Percentiles rank a stretch among this genome's conserved stretches.
Conservation (phyloP, 2,888 invertebrate species). For the Mythimna loreyi region DNA sequence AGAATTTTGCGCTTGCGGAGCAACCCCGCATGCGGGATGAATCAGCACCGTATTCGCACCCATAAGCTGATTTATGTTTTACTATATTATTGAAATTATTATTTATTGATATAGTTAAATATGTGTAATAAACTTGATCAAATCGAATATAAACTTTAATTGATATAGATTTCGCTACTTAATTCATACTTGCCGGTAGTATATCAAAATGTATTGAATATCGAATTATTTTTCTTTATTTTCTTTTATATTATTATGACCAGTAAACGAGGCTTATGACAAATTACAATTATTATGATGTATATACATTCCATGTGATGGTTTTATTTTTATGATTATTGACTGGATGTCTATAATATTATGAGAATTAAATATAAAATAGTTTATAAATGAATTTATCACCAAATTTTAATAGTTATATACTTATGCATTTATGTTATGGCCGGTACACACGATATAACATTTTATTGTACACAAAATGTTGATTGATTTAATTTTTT, state of each 20-base stretch:
- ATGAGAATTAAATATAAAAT: conserved; percentile 37
- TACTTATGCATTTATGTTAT: conserved; percentile 33
- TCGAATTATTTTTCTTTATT: not conserved
- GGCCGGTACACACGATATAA: conserved; percentile 15
- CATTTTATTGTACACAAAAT: not conserved
- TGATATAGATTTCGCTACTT: not conserved
- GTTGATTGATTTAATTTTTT: too few species aligned
- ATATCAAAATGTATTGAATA: conserved; percentile 2
- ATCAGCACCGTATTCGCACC: too few species aligned
- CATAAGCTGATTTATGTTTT: not conserved
- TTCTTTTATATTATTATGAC: conserved; percentile 30
- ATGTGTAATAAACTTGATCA: conserved; percentile 12
- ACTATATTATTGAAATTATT: not conserved
- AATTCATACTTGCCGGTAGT: not conserved
- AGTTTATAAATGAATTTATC: conserved; percentile 39
- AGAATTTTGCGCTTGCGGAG: too few species aligned
- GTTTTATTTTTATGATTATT: conserved; percentile 42
- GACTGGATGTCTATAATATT: conserved; percentile 20
- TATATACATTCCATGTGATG: conserved; percentile 61
- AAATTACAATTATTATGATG: conserved; percentile 48
- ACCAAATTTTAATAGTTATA: conserved; percentile 35
- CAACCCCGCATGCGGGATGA: too few species aligned
- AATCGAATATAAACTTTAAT: conserved; percentile 18
- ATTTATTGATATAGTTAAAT: conserved; percentile 4
- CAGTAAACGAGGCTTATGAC: conserved; percentile 58